Evolutionary conservation across 2,888 invertebrate genomes (phyloP), one percentile per base, ranked within the genome.

Genomic region (Chesias legatella): DNA sequence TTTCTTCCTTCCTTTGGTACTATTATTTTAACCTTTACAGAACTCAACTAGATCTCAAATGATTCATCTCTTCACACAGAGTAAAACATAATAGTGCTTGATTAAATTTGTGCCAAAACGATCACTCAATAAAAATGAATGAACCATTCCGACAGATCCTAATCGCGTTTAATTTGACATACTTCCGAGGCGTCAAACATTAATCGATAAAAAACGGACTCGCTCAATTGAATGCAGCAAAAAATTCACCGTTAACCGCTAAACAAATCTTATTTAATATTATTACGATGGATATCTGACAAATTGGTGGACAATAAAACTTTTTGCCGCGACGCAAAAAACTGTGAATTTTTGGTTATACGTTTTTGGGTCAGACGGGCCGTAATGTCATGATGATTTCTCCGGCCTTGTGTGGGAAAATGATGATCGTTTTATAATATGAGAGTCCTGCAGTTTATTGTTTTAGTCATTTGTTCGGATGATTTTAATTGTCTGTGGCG

Each of bases 221-320:
- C 47, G 43, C 36, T 33, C 41, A 48, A 53, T 53, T 49, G 33
- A 51, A 54, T 48, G 23, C 39, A 9, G 41, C 51, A 64, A 67
- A 66, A 67, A 67, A 31, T 33, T 11, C 48, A 59, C 67, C 64
- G 69, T 59, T 69, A 58, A 11, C 21, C 30, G 20, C 56, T 60
- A 70, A 63, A 62, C 58, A 71, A 61, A 64, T 63, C 63, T 68
- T 67, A 70, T 67, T 71, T 63, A 64, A 69, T 71, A 67, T 63
- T 17, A 64, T 69, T 69, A 66, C 61, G 60, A 52, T 35, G 56
- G 54, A 67, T 63, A 61, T 54, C 54, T 52, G 60, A 58, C 58
- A 58, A 63, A 63, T 52, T 52, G 56, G 37, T 44, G 41, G 43
- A 63, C 51, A 60, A 61, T 49, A 33, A 17, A 32, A 11, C 36